Conservation (phyloP, 2,797 vertebrate species). For the Loriculus beryllinus region DNA sequence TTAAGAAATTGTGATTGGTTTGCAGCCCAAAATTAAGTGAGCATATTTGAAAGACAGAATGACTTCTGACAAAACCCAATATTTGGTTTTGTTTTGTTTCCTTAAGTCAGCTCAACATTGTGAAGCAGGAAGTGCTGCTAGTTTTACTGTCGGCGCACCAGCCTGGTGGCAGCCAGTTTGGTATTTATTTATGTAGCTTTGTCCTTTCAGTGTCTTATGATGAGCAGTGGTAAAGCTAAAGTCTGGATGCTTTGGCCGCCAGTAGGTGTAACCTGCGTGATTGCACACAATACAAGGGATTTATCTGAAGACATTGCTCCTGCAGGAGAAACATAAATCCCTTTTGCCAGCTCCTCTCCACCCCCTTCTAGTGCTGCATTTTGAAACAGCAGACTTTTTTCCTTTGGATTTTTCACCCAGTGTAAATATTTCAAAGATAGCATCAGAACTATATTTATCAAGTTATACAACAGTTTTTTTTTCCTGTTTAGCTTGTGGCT, state of each 20-base stretch:
- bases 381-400: slow-evolving; percentile 11
- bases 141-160: neutral
- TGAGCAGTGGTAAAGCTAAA: slow-evolving; percentile 41
- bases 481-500: neutral
- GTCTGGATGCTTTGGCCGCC: slow-evolving; percentile 36
- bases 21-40: neutral
- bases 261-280: slow-evolving; percentile 50
- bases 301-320: slow-evolving; percentile 9
- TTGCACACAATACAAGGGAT: slow-evolving; percentile 22
- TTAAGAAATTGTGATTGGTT: slow-evolving; percentile 16
- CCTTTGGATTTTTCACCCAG: slow-evolving; percentile 12
- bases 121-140: slow-evolving; percentile 14
- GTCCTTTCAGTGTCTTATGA: neutral
- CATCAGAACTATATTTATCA: slow-evolving; percentile 41
- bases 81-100: slow-evolving; percentile 31
- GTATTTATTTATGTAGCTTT: neutral
- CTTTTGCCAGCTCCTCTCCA: neutral
- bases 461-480: slow-evolving; percentile 13
- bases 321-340: slow-evolving; percentile 31
- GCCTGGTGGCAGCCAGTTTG: slow-evolving; percentile 20
- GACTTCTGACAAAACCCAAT: slow-evolving; percentile 33
- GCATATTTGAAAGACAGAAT: slow-evolving; percentile 26
- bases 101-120: neutral
- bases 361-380: neutral
- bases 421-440: slow-evolving; percentile 61